Conservation (phyloP, 2,888 invertebrate species). For the Adelphocoris suturalis region DNA sequence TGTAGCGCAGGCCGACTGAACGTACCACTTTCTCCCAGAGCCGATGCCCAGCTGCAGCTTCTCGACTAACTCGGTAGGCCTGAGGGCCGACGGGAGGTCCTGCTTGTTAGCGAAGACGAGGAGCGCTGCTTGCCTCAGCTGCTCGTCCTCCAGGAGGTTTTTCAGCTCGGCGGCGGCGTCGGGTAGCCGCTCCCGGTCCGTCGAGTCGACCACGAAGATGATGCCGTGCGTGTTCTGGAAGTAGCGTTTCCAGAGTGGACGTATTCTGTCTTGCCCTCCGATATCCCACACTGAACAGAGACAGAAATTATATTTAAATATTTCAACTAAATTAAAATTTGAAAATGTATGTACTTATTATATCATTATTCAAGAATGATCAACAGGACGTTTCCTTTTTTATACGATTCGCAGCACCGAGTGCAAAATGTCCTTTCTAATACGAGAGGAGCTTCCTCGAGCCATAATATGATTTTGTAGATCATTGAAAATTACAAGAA, state of each 20-base stretch:
- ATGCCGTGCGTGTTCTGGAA: constrained; percentile 98
- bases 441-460: too few relatives aligned
- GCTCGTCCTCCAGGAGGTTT: constrained; percentile 98
- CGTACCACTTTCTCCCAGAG: constrained; percentile 98
- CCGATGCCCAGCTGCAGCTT: constrained; percentile 98
- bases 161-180: constrained; percentile 98
- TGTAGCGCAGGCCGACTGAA: constrained; percentile 98
- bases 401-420: too few relatives aligned
- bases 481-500: too few relatives aligned
- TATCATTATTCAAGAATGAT: too few relatives aligned
- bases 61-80: constrained; percentile 99
- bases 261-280: constrained; percentile 99
- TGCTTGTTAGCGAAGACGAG: constrained; percentile 99
- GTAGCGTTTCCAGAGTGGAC: constrained; percentile 99
- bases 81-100: constrained; percentile 99
- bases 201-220: constrained; percentile 99
- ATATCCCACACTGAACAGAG: constrained; percentile 93
- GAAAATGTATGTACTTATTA: too few relatives aligned
- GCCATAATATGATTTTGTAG: too few relatives aligned
- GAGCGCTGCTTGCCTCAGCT: constrained; percentile 99
- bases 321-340: too few relatives aligned
- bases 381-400: too few relatives aligned
- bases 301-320: background rate
- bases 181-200: constrained; percentile 98
- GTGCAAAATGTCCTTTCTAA: too few relatives aligned